Evolutionary conservation across 2,113 vertebrate genomes (phyloP).

Genomic region (Petrocephalus zakoni): DNA sequence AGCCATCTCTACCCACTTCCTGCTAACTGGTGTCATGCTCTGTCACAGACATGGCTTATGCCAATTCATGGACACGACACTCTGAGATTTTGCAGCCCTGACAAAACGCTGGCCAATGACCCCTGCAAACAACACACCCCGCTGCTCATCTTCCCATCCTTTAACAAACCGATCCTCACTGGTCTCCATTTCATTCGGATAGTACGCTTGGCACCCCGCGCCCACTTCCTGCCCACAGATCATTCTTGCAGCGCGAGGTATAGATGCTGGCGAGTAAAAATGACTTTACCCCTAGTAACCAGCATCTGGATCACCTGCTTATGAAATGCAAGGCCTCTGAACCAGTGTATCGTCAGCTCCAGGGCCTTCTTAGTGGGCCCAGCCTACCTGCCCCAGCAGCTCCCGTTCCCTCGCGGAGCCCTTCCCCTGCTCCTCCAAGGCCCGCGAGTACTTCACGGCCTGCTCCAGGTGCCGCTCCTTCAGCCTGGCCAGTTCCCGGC

Average conservation of each 20-base stretch:
- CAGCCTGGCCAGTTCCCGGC: constrained; percentile 74
- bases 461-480: constrained; percentile 88
- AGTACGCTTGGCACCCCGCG: neutral
- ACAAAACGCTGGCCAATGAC: too few relatives aligned
- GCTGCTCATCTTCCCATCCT: neutral
- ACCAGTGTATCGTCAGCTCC: neutral
- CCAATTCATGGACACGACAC: neutral
- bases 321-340: neutral
- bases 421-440: constrained; percentile 79
- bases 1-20: neutral
- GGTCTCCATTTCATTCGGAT: neutral
- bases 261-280: neutral
- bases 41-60: neutral
- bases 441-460: constrained; percentile 79
- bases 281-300: neutral
- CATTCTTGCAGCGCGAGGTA: neutral
- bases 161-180: neutral
- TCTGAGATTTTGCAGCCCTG: too few relatives aligned
- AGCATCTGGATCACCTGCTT: neutral
- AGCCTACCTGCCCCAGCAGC: constrained; percentile 73
- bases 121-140: neutral
- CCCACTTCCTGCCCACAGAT: neutral
- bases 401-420: constrained; percentile 72
- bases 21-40: neutral
- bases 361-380: neutral